Evolutionary conservation across 2,888 invertebrate genomes (phyloP), one percentile per base, ranked within the genome.

Genomic region (Limnephilus lunatus): DNA sequence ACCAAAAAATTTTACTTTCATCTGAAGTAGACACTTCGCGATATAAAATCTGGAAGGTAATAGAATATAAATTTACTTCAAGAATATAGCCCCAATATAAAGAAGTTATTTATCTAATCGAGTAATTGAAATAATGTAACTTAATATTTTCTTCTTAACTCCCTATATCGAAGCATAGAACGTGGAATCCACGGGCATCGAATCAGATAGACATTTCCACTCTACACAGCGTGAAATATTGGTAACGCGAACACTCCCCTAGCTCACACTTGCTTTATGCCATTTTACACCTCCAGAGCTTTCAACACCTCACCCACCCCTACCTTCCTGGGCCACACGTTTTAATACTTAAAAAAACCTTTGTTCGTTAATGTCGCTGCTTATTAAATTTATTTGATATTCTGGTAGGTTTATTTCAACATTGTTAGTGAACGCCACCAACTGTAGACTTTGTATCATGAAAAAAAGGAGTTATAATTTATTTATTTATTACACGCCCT

Each of bases 201-300:
- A 89, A 89, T 89, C 88, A 80, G 88, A 89, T 89, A 89, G 88
- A 89, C 35, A 35, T 80, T 89, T 81, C 35, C 80, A 88, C 68
- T 88, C 32, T 32, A 68, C n/a, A 88, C 88, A 32, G 88, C 68
- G 53, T 35, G 53, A 88, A 88, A 88, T 88, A 88, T 88, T 88
- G 68, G 31, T 31, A 88, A 31, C 88, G 5, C 88, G 31, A 82
- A 31, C 4, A 82, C n/a, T 39, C 3, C 85, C 31, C 53, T 19
- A 32, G 15, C 15, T 15, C 44, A n/a, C 32, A 83, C 32, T 30
- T 32, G 86, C 44, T 86, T n/a, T 86, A n/a, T 86, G 9, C 44
- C 44, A 39, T 86, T 86, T 86, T n/a, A 30, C n/a, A 39, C 86
- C 3, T 86, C 1, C 48, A 12, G 44, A 15, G 68, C n/a, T 68